Conservation (phyloP, 2,888 invertebrate species). For the Nipponacmea schrenckii region DNA sequence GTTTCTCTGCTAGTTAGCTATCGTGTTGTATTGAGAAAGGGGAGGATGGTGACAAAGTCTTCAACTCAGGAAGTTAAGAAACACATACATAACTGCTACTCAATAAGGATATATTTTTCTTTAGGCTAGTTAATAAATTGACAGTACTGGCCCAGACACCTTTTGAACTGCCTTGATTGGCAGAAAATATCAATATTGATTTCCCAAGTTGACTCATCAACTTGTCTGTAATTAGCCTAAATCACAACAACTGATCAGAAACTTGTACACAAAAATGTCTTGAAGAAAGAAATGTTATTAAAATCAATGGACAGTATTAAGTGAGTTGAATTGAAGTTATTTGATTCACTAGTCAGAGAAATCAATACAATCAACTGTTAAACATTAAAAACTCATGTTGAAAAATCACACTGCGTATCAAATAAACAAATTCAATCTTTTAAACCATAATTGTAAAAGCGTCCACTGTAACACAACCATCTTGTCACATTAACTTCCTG, state of each 20-base stretch:
- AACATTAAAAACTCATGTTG: no score
- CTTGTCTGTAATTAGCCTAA: neutral
- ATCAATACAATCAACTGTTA: no score
- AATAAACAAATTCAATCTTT: neutral
- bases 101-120: neutral
- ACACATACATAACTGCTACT: neutral
- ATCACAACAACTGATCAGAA: neutral
- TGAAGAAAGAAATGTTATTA: neutral
- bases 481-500: no score
- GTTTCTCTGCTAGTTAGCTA: no score
- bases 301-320: no score
- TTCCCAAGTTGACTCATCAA: neutral
- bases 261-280: constrained; percentile 1
- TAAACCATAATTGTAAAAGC: no score
- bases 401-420: neutral
- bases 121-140: neutral
- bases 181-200: neutral
- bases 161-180: neutral
- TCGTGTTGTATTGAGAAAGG: no score
- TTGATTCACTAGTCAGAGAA: no score
- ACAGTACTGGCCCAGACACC: neutral
- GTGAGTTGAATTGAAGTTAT: no score
- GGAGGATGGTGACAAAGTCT: no score
- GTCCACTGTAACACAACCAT: no score
- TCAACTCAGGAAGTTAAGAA: no score